phyloP scores from a whole-genome alignment of 1,140 invertebrate species.

The Pararge aegeria region DNA sequence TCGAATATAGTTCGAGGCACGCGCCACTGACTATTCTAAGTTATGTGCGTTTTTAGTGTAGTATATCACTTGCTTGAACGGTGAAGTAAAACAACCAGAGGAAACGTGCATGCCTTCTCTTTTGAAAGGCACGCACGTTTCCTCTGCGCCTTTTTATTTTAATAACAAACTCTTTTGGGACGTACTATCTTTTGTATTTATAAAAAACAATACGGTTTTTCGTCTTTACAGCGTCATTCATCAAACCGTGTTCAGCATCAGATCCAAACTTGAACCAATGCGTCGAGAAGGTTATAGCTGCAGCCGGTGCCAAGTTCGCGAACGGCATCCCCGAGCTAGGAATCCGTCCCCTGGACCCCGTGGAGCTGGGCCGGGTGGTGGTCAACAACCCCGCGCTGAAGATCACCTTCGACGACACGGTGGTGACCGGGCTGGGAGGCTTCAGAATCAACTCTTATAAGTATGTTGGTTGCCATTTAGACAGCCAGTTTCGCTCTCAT shows the following conservation, averaged over 20 bases:
- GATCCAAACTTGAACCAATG: slow-evolving; percentile 79
- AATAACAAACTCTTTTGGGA: too few species aligned
- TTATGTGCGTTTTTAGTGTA: too few species aligned
- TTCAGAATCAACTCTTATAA: slow-evolving; percentile 64
- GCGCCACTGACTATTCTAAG: too few species aligned
- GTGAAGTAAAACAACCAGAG: too few species aligned
- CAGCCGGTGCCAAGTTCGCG: slow-evolving; percentile 64
- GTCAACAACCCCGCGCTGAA: slow-evolving; percentile 66
- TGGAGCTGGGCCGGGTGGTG: slow-evolving; percentile 65
- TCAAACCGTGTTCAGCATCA: slow-evolving; percentile 75
- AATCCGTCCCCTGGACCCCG: slow-evolving; percentile 74
- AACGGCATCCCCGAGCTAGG: slow-evolving; percentile 78
- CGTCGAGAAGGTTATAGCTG: slow-evolving; percentile 63
- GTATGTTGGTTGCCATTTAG: slow-evolving; percentile 43
- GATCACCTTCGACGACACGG: slow-evolving; percentile 63
- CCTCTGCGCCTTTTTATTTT: too few species aligned
- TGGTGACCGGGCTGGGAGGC: slow-evolving; percentile 57
- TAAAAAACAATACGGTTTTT: background rate
- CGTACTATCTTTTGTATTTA: too few species aligned
- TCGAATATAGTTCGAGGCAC: too few species aligned
- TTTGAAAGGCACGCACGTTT: too few species aligned
- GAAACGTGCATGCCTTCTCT: too few species aligned
- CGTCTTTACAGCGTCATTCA: slow-evolving; percentile 75
- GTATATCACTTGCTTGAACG: too few species aligned
- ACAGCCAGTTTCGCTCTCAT: too few species aligned